Conservation (phyloP, 1,140 invertebrate species). For the Cryptotermes secundus region DNA sequence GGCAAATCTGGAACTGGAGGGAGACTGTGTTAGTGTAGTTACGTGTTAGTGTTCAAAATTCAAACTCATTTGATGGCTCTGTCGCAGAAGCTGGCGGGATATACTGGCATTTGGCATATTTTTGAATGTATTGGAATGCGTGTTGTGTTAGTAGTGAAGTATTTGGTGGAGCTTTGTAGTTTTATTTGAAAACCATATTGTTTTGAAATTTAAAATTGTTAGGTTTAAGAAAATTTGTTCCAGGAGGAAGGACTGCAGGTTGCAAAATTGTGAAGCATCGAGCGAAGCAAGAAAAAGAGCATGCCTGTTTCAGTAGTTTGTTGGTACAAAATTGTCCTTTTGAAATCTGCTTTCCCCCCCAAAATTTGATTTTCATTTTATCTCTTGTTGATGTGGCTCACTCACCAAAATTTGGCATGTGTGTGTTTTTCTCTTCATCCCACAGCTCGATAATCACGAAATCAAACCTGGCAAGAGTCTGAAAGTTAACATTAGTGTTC, state of each 20-base stretch:
- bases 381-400: slow-evolving; percentile 42
- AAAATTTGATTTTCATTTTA: slow-evolving; percentile 37
- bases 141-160: slow-evolving; percentile 28
- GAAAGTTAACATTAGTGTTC: slow-evolving; percentile 99
- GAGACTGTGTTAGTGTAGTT: slow-evolving; percentile 38
- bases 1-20: slow-evolving; percentile 65
- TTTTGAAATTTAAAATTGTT: slow-evolving; percentile 24
- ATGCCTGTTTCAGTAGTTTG: slow-evolving; percentile 41
- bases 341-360: slow-evolving; percentile 35
- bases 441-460: slow-evolving; percentile 99
- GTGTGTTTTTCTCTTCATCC: slow-evolving; percentile 66
- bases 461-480: slow-evolving; percentile 98
- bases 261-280: slow-evolving; percentile 30
- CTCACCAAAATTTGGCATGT: slow-evolving; percentile 62
- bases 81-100: slow-evolving; percentile 35
- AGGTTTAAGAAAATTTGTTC: slow-evolving; percentile 34
- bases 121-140: slow-evolving; percentile 33
- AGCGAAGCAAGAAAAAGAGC: slow-evolving; percentile 37
- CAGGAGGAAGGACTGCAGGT: slow-evolving; percentile 30
- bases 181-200: slow-evolving; percentile 19
- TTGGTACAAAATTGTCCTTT: slow-evolving; percentile 45
- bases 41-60: slow-evolving; percentile 36
- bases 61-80: slow-evolving; percentile 37
- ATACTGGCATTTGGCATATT: slow-evolving; percentile 25
- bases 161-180: slow-evolving; percentile 29